Conservation (phyloP, 2,797 vertebrate species). For the Schizopygopsis malacanthus region DNA sequence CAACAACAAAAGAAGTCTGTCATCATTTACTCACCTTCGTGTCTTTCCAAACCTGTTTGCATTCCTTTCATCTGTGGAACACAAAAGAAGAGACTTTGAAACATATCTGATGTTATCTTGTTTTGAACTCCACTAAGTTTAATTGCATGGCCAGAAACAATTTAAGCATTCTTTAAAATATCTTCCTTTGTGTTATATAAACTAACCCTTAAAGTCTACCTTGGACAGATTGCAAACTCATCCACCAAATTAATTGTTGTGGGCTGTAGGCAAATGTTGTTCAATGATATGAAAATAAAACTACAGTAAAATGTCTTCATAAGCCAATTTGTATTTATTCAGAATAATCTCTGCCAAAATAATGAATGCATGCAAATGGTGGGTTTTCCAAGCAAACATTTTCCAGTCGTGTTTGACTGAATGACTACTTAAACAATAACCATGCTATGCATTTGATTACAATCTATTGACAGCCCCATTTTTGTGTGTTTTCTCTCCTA, state of each 20-base stretch:
- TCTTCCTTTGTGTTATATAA: background rate
- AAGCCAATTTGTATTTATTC: background rate
- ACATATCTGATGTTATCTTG: background rate
- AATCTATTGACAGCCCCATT: constrained; percentile 67
- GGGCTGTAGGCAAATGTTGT: background rate
- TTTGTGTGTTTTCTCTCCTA: constrained; percentile 63
- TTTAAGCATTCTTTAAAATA: background rate
- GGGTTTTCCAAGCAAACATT: background rate
- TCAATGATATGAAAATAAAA: background rate
- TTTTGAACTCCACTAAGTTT: background rate
- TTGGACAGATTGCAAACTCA: background rate
- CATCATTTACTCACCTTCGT: no score
- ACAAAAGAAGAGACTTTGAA: background rate
- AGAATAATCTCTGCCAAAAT: background rate
- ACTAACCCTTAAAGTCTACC: background rate
- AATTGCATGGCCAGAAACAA: background rate
- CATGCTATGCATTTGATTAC: constrained; percentile 28
- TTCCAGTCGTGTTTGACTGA: background rate
- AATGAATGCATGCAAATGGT: background rate
- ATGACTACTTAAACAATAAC: no score
- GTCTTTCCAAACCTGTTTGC: background rate
- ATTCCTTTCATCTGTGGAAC: background rate
- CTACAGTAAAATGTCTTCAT: background rate
- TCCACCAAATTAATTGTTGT: background rate
- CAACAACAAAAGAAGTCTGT: background rate